Base-by-base conservation (phyloP, 2,888 invertebrate genomes). In the Lamellibrachia satsuma region DNA sequence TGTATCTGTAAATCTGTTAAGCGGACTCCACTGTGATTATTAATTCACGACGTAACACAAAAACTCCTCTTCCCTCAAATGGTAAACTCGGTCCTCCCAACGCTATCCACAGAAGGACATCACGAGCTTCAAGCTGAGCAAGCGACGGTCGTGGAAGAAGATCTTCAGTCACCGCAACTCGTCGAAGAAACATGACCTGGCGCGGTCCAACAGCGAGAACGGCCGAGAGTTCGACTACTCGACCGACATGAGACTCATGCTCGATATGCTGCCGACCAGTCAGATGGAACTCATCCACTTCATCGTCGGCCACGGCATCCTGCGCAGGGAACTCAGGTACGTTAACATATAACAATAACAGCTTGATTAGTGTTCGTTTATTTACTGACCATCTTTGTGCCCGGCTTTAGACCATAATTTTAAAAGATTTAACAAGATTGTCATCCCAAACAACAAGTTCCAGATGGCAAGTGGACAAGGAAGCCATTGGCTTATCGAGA, bases 251-350 rank as follows among this genome's bases (percentile, higher is more conserved):
- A 90, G 39, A 2, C 60, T 90, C 90, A 92, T 93, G 91, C 39
- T 94, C 55, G 92, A 93, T 15, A 93, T 57, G 22, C 90, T 94
- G 11, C 94, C 94, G 1, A n/a, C 75, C 57, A 52, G 92, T 51
- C 94, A 94, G 1, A 75, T 93, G 75, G 94, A 94, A 90, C 91
- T 94, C 8, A 91, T 94, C 15, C 94, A 94, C 92, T 94, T 93
- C 91, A 93, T 94, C 55, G 93, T 94, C 11, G 94, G 94, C 39
- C 94, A 94, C 90, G 94, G 94, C 91, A 94, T 94, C 52, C 92
- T 94, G 27, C 92, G 93, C 52, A 93, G 91, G 91, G 94, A 94
- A n/a, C 91, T 94, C 27, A 94, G 94, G 94, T 94, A 39, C 27
- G 39, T 39, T 39, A 39, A 39, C 39, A 39, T 39, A 39, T 39